Evolutionary conservation across 2,113 vertebrate genomes (phyloP).

Genomic region (Vidua macroura): DNA sequence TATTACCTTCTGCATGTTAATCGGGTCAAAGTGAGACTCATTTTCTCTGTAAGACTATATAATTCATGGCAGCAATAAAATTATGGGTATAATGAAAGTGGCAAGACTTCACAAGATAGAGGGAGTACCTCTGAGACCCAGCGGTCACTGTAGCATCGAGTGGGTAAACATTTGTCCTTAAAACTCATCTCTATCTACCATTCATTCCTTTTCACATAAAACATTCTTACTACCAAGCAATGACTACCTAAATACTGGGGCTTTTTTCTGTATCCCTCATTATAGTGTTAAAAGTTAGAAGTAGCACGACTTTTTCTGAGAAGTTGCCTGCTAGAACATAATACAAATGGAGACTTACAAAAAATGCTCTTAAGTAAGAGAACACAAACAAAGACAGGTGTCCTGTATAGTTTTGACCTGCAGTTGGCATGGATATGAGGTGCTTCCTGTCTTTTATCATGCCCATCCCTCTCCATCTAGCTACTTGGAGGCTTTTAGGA

Average conservation of each 20-base stretch:
- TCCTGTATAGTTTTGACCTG: background rate
- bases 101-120: background rate
- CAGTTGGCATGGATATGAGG: background rate
- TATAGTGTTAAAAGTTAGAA: slow-evolving; percentile 1
- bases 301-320: background rate
- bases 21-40: background rate
- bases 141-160: background rate
- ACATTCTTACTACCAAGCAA: background rate
- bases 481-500: background rate
- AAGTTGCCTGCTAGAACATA: background rate
- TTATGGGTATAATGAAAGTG: background rate
- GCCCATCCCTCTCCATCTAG: slow-evolving; percentile 20
- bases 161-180: slow-evolving; percentile 6
- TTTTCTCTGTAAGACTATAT: background rate
- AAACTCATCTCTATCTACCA: background rate
- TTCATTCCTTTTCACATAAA: background rate
- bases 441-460: background rate
- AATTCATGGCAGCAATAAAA: background rate
- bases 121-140: background rate
- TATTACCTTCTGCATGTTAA: background rate
- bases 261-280: background rate
- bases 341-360: background rate
- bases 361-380: background rate
- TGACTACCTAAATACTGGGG: background rate
- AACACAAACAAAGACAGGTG: background rate